Base-by-base conservation (phyloP, 37 sponge, comb jelly and placozoan species). In the Chondrosia reniformis region DNA sequence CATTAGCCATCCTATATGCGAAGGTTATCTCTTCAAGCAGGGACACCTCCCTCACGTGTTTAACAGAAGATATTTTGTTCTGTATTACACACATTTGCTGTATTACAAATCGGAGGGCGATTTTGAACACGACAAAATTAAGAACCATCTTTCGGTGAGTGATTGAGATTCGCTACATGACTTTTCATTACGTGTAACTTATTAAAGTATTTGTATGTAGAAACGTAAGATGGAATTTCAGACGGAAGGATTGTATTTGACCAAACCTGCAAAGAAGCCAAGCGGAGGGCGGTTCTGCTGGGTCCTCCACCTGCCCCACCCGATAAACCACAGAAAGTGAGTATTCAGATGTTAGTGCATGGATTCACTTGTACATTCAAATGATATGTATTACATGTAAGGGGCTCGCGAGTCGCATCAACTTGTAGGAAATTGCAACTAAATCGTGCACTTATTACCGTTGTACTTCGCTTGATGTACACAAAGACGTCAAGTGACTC, bases 11-110 rank as follows among this genome's bases (percentile, higher is more conserved):
- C 93, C 93, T 0, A 15, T 88, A n/a, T 28, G 21, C 74, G 74
- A 63, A n/a, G 89, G 93, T 21, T 79, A 79, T 75, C 36, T 92
- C 75, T 92, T 57, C 86, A 92, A 92, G 76, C 77, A 92, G 74
- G 55, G 82, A 15, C 78, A 77, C 76, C 0, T 55, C 6, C 79
- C 71, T 33, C 24, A 57, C 0, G 76, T 72, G 41, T 92, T 87
- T 67, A 84, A 92, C 86, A 88, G 82, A 76, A 77, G 93, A 27
- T 92, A 67, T 62, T 87, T 88, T 45, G 89, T 72, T 19, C 93
- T 92, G 76, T 92, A 71, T 43, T 79, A 75, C 25, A 79, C 41
- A 22, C 9, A 75, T 38, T 76, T 92, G 56, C 83, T 92, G 45
- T 92, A 92, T 79, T 92, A 92, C 75, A 63, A 73, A 22, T 74